Evolutionary conservation across 2,113 vertebrate genomes (phyloP).

Genomic region (Micronisus gabar): DNA sequence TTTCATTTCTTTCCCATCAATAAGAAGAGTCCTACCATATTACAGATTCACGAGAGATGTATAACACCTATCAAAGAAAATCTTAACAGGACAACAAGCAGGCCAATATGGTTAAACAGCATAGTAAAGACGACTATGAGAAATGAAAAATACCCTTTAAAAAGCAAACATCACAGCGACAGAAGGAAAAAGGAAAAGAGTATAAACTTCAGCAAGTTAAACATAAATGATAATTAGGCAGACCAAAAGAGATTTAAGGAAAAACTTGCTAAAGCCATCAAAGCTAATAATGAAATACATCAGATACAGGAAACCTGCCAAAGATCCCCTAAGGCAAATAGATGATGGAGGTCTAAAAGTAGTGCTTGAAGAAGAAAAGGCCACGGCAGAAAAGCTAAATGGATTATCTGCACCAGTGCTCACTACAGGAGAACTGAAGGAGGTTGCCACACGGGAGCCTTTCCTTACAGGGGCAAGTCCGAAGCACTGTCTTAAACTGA

Average conservation of each 20-base stretch:
- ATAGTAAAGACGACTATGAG: background rate
- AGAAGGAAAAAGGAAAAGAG: background rate
- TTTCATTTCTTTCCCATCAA: background rate
- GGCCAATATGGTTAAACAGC: background rate
- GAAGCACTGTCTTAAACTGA: background rate
- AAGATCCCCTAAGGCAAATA: conserved; percentile 14
- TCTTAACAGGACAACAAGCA: background rate
- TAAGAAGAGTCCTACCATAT: background rate
- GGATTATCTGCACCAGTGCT: background rate
- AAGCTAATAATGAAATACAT: conserved; percentile 21
- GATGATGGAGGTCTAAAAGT: conserved; percentile 8
- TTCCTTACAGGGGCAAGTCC: background rate
- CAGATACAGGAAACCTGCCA: conserved; percentile 16
- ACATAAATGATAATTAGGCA: conserved; percentile 31
- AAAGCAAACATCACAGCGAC: background rate
- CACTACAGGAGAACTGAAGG: background rate
- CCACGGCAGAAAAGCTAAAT: background rate
- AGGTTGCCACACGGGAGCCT: background rate
- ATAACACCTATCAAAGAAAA: background rate
- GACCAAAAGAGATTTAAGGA: conserved; percentile 9
- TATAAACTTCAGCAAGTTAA: background rate
- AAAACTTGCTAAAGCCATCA: conserved; percentile 31
- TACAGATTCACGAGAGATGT: background rate
- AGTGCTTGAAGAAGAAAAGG: conserved; percentile 2
- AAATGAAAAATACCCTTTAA: background rate